Evolutionary conservation across 1,140 invertebrate species (phyloP).

Genomic region (Neodiprion pinetum): DNA sequence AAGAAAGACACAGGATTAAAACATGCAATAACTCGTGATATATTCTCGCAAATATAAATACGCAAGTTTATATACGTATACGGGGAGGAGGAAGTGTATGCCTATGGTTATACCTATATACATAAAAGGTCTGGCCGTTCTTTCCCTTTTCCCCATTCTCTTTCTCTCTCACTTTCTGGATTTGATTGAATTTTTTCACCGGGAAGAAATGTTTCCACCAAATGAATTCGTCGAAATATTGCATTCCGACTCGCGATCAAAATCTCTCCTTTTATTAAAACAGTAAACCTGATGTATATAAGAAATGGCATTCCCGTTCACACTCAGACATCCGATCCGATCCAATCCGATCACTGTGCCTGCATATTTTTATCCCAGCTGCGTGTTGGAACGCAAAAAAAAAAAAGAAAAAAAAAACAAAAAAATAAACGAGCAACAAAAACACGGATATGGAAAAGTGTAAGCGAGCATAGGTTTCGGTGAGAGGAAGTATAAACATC

Average conservation of each 20-base stretch:
- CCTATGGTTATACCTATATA: too few relatives aligned
- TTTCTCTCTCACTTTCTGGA: constrained; percentile 54
- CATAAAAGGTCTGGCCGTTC: background rate
- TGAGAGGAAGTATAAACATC: background rate
- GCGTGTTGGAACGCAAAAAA: too few relatives aligned
- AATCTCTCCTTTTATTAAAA: constrained; percentile 61
- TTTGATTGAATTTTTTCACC: constrained; percentile 63
- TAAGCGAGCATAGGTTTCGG: background rate
- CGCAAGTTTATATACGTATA: too few relatives aligned
- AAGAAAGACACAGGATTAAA: too few relatives aligned
- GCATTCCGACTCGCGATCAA: constrained; percentile 59
- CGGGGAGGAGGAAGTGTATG: too few relatives aligned
- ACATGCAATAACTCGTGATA: too few relatives aligned
- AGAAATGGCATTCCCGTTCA: too few relatives aligned
- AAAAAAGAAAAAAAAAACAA: too few relatives aligned
- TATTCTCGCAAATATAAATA: too few relatives aligned
- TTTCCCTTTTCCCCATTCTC: constrained; percentile 17
- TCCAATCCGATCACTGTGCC: background rate
- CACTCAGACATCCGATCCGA: background rate
- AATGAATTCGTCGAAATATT: constrained; percentile 65
- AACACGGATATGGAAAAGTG: background rate
- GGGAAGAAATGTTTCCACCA: constrained; percentile 62
- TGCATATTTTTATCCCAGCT: background rate
- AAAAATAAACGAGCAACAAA: too few relatives aligned
- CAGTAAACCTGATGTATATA: too few relatives aligned